These are phyloP conservation scores for Zosterops hypoxanthus DNA, from an alignment of 2,113 vertebrate species.

Conservation along the genomic window DNA sequence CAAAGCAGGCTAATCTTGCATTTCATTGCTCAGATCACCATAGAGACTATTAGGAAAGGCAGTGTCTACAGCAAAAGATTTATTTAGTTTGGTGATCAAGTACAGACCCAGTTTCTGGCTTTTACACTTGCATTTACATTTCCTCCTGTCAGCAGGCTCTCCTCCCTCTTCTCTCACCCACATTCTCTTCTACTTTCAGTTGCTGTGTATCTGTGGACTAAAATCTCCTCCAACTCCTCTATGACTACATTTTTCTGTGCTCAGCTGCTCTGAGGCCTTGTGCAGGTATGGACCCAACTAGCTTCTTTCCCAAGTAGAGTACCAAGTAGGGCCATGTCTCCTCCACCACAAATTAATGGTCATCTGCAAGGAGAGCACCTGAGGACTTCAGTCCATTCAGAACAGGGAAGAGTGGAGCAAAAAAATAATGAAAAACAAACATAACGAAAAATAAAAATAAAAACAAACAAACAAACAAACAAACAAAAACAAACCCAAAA, in stretches of 20 bases:
- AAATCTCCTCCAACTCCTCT: not conserved
- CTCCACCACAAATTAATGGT: not conserved
- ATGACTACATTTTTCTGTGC: not conserved
- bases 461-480: not conserved
- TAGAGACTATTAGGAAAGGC: not conserved
- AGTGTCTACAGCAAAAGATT: not conserved
- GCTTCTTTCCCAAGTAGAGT: not conserved
- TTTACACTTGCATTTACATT: not conserved
- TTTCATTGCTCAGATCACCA: not conserved
- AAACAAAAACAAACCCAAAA: not conserved
- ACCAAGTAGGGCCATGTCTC: not conserved
- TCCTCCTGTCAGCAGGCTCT: not conserved
- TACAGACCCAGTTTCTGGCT: not conserved
- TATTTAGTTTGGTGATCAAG: not conserved
- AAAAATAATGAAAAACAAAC: not conserved
- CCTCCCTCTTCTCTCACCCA: not conserved
- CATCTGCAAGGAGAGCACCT: not conserved
- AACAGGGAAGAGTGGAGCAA: not conserved
- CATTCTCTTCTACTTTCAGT: not conserved
- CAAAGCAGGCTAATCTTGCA: not conserved
- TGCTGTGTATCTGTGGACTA: not conserved
- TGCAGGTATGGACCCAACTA: not conserved
- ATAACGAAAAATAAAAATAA: not conserved
- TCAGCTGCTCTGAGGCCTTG: not conserved
- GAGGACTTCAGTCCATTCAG: not conserved